A percentile compares a stretch with the other conserved stretches of the same genome.
Conservation (phyloP, 2,888 invertebrate species). For the Bimastos eiseni region DNA sequence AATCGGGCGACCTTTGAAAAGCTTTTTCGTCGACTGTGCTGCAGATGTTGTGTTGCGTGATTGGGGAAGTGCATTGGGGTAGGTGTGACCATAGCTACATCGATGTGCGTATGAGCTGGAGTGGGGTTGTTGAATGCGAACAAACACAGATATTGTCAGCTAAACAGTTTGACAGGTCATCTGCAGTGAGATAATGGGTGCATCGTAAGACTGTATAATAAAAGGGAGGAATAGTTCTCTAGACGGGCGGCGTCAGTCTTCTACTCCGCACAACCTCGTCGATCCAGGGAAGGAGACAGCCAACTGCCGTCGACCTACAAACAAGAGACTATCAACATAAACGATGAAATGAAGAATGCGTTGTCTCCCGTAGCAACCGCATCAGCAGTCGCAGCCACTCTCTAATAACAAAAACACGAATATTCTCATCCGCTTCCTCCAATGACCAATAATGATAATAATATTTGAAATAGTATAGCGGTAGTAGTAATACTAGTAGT, state of each 20-base stretch:
- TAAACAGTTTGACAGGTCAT: slow-evolving; percentile 5
- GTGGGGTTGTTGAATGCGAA: background rate
- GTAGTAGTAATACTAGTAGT: too few relatives aligned
- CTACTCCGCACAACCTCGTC: background rate
- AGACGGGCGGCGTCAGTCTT: background rate
- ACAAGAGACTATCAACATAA: background rate
- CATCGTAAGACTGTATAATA: background rate
- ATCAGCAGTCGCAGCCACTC: background rate
- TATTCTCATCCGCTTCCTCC: background rate
- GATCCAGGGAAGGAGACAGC: background rate
- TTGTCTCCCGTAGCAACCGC: background rate
- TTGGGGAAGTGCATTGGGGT: background rate
- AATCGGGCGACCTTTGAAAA: background rate
- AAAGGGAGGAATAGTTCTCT: background rate
- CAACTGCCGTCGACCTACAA: too few relatives aligned
- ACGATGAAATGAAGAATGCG: background rate
- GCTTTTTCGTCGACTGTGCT: background rate
- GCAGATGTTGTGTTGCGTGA: background rate
- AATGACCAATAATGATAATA: background rate
- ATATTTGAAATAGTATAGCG: too few relatives aligned
- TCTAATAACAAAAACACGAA: background rate
- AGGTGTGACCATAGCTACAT: background rate
- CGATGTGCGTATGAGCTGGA: background rate
- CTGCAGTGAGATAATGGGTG: background rate
- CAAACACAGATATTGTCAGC: background rate